phyloP scores from a whole-genome alignment of 2,113 vertebrate genomes.

The Phylloscopus trochiloides region DNA sequence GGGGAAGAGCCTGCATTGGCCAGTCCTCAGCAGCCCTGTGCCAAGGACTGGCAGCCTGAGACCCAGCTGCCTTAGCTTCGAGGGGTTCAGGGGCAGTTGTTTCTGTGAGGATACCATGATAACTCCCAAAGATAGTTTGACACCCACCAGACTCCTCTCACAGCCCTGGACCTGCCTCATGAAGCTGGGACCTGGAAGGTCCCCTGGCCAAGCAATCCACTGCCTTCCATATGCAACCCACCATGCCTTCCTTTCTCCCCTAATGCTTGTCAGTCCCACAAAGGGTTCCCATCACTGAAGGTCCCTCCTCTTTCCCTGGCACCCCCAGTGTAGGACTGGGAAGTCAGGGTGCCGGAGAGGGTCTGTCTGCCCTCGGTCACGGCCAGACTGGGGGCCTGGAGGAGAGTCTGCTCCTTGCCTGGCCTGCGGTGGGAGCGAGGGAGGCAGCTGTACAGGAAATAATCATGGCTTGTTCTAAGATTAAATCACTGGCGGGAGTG shows the following conservation, averaged over 20 bases:
- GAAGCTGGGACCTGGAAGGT: neutral
- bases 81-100: neutral
- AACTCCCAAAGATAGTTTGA: neutral
- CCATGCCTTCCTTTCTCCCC: neutral
- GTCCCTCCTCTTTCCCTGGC: neutral
- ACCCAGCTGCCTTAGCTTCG: neutral
- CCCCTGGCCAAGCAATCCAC: neutral
- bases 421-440: neutral
- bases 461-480: conserved; percentile 65
- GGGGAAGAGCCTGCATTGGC: neutral
- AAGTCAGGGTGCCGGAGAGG: neutral
- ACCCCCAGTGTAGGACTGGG: accelerated
- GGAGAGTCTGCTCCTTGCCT: neutral
- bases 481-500: conserved; percentile 59
- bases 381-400: neutral
- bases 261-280: neutral
- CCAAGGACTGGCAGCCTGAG: neutral
- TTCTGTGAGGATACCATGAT: neutral
- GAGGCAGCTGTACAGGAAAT: conserved; percentile 69
- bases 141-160: neutral
- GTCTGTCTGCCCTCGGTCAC: accelerated
- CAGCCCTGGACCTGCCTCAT: neutral
- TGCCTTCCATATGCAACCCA: accelerated
- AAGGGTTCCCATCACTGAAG: neutral
- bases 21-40: neutral